A percentile compares a stretch with the other conserved stretches of the same genome.
phyloP scores from a whole-genome alignment of 2,113 vertebrate genomes.

The Cervus canadensis region DNA sequence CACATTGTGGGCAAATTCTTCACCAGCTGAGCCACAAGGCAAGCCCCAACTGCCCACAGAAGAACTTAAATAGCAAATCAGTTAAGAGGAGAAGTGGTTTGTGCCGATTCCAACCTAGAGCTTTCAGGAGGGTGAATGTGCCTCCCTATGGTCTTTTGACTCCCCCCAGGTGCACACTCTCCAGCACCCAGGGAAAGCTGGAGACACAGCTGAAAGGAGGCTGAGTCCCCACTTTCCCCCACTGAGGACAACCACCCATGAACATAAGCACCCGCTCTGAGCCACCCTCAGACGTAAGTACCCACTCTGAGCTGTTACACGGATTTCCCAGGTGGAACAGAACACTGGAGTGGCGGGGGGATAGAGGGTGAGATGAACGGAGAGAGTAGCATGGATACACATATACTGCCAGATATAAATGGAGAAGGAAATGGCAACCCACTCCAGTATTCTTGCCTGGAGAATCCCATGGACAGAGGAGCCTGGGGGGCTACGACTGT shows the following conservation, averaged over 20 bases:
- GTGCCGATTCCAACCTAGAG: background rate
- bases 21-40: background rate
- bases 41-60: background rate
- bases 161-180: background rate
- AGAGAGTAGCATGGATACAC: background rate
- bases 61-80: background rate
- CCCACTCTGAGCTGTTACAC: background rate
- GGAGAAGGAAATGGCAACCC: background rate
- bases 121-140: background rate
- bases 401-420: background rate
- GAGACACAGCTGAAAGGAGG: background rate
- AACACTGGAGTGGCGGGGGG: rapidly evolving
- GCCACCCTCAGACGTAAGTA: background rate
- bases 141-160: background rate
- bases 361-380: background rate
- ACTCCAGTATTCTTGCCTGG: background rate
- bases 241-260: background rate
- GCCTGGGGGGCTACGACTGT: background rate
- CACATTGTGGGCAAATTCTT: background rate
- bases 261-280: background rate
- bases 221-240: background rate
- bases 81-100: background rate
- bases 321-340: background rate
- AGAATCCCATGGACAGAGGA: background rate
- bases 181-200: background rate